Percentiles rank a stretch among this genome's conserved stretches.
Evolutionary conservation across 2,797 vertebrate species (phyloP).

Genomic region (Hypotaenidia philippensis): DNA sequence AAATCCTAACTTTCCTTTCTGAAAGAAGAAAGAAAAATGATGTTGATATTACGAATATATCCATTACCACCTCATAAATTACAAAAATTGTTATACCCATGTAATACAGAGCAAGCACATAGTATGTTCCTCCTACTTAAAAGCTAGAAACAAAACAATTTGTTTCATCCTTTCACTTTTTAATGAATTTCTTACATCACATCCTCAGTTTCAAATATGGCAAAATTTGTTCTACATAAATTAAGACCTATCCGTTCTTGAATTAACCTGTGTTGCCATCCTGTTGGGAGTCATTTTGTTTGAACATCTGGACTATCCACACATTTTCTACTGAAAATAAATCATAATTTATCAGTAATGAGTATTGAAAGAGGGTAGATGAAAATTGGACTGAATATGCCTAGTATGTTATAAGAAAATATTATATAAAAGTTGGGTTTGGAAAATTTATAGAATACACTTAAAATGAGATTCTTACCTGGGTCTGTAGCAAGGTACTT

Average conservation of each 20-base stretch:
- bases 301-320: constrained; percentile 77
- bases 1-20: background rate
- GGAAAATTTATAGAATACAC: background rate
- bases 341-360: constrained; percentile 52
- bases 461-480: background rate
- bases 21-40: background rate
- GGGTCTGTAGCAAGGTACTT: background rate
- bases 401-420: background rate
- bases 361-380: constrained; percentile 7
- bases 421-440: background rate
- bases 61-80: too few species aligned
- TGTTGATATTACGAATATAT: background rate
- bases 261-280: constrained; percentile 66
- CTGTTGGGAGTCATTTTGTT: constrained; percentile 65
- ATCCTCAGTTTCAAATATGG: constrained; percentile 49
- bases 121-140: background rate
- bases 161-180: background rate
- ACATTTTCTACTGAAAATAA: constrained; percentile 65
- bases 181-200: background rate
- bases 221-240: constrained; percentile 38
- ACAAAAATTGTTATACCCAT: too few species aligned
- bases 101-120: background rate
- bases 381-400: background rate
- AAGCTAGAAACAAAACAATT: background rate
- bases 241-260: constrained; percentile 56